Base-by-base conservation (phyloP, 2,797 vertebrate species). In the Ctenopoma kingsleyae region DNA sequence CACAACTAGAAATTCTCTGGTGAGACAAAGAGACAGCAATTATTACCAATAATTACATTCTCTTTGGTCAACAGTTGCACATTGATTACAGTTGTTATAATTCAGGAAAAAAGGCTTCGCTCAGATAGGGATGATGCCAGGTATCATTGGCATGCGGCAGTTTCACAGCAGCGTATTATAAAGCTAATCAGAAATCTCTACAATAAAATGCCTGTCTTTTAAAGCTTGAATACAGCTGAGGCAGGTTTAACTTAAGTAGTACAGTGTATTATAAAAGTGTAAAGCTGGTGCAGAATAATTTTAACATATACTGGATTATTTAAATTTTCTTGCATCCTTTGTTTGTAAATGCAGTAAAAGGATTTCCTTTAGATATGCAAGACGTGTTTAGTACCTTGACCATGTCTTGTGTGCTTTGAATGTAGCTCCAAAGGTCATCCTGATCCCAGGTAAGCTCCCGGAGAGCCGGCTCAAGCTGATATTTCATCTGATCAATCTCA, bases 351-450 rank as follows among this genome's bases (percentile, higher is more conserved):
- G 15, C 40, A 17, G 1, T 41, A n/a, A 8, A 8, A 44, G 6
- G 15, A n/a, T 19, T 8, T 19, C 7, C 43, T 44, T 19, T 19
- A 8, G 17, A 44, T 47, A 16, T 16, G 5, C 38, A 40, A 40
- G 15, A 13, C 36, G 13, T 13, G 36, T 40, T 40, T 15, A 40
- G 30, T 70, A 93, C 92, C 82, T 92, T 89, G 67, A 89, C 81
- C 47, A 88, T 59, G 50, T 81, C 89, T 64, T 65, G 52, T 32
- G 76, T 87, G 73, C 82, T 80, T 71, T 92, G 79, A 44, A 94
- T 94, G 84, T 92, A 94, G 75, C 91, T 84, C 80, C 90, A 93
- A n/a, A 95, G 78, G 27, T 83, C 87, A 16, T 92, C 89, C 76
- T 92, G 90, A 84, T 86, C 88, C 91, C 93, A 97, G 22, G 82